Conservation (phyloP, 2,113 vertebrate species). For the Odontophorus gujanensis region DNA sequence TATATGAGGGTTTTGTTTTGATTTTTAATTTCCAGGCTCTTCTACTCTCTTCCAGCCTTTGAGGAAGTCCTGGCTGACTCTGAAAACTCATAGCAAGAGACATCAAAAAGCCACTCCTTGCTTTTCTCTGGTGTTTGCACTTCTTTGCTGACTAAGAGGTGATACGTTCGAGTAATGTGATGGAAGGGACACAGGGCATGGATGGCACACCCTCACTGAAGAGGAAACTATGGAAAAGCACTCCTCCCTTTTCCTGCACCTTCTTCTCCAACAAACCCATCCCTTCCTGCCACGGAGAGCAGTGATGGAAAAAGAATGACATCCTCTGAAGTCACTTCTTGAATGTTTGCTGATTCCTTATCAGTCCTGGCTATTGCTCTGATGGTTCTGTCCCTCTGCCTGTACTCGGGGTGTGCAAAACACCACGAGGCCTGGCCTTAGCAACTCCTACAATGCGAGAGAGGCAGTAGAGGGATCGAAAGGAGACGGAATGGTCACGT, state of each 20-base stretch:
- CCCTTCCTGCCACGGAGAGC: not conserved
- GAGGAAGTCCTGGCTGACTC: not conserved
- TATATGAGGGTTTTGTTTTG: not conserved
- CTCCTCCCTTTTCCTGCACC: not conserved
- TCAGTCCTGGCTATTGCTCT: not conserved
- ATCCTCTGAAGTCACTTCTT: not conserved
- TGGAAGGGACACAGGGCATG: not conserved
- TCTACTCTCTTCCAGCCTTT: slow-evolving; percentile 43
- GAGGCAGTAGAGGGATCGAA: rapidly evolving
- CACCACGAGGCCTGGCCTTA: rapidly evolving
- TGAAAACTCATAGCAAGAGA: not conserved
- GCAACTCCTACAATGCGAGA: rapidly evolving
- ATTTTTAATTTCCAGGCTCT: slow-evolving; percentile 12
- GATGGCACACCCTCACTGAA: not conserved
- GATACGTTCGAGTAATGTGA: not conserved
- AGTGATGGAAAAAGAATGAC: not conserved
- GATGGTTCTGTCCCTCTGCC: not conserved
- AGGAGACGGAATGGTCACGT: rapidly evolving
- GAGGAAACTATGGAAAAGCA: not conserved
- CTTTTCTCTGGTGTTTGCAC: not conserved
- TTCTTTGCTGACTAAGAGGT: not conserved
- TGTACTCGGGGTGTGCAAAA: rapidly evolving
- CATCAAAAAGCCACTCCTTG: not conserved
- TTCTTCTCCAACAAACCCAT: not conserved
- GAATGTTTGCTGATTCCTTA: not conserved